Percentiles rank a stretch among this genome's conserved stretches.
These are phyloP conservation scores for Lipotes vexillifer DNA, from an alignment of 2,113 vertebrate species.

Conservation along the genomic window DNA sequence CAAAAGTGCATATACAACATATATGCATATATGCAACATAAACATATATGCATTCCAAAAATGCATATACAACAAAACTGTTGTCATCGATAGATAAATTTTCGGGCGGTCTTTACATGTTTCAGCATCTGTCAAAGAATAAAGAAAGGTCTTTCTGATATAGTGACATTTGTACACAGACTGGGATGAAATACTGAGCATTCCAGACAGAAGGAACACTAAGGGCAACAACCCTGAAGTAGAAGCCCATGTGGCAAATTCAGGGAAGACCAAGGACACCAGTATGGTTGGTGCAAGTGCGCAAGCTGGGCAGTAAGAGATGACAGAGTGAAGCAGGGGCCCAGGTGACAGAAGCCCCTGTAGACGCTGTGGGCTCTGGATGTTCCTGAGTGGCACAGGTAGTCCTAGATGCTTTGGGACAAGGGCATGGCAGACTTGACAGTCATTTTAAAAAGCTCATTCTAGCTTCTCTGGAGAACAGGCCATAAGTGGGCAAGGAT, in stretches of 20 bases:
- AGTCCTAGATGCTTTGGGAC: not conserved
- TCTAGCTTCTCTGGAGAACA: not conserved
- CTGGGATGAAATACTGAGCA: not conserved
- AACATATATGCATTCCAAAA: too few relatives aligned
- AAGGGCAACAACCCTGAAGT: not conserved
- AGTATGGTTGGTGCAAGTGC: not conserved
- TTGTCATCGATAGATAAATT: not conserved
- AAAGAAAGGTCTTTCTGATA: not conserved
- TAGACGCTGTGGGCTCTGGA: not conserved
- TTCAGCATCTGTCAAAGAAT: not conserved
- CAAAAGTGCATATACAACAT: not conserved
- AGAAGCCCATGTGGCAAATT: not conserved
- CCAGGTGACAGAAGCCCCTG: not conserved
- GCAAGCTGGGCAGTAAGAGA: not conserved
- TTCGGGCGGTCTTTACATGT: not conserved
- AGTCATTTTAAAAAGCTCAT: not conserved
- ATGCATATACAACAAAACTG: not conserved
- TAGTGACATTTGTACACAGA: not conserved
- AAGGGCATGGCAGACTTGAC: not conserved
- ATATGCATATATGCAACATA: too few relatives aligned
- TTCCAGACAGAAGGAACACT: not conserved
- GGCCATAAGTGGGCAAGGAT: not conserved
- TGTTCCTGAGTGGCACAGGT: not conserved
- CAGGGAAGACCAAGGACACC: not conserved
- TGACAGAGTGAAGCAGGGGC: not conserved